phyloP scores from a whole-genome alignment of 2,888 invertebrate genomes.

The Pollenia griseotomentosa region DNA sequence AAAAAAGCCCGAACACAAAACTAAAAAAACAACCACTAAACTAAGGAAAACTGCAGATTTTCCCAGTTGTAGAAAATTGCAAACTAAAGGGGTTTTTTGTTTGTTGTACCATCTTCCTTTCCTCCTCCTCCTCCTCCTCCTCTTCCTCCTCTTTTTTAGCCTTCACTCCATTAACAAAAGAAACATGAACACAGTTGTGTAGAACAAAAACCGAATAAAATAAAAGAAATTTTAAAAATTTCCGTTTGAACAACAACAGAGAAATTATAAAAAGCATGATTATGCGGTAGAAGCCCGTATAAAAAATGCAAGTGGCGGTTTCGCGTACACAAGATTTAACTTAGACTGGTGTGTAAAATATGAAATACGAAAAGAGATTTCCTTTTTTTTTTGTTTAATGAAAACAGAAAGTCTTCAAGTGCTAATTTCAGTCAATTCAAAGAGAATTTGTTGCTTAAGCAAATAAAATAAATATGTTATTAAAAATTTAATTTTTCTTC shows the following conservation, averaged over 20 bases:
- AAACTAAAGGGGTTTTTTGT: conserved; percentile 50
- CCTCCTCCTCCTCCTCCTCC: neutral
- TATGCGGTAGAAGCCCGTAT: conserved; percentile 66
- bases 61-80: conserved; percentile 54
- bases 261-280: conserved; percentile 66
- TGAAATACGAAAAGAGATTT: conserved; percentile 5
- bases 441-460: neutral
- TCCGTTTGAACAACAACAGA: conserved; percentile 55
- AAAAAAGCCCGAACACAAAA: conserved; percentile 13
- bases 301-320: conserved; percentile 41
- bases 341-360: conserved; percentile 4
- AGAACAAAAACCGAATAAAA: conserved; percentile 17
- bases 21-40: conserved; percentile 54
- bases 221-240: conserved; percentile 43
- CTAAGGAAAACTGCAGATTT: conserved; percentile 68
- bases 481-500: no score
- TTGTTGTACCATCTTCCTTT: neutral
- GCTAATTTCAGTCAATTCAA: conserved; percentile 21
- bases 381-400: neutral
- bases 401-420: neutral
- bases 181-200: conserved; percentile 54
- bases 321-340: conserved; percentile 21
- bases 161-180: conserved; percentile 38
- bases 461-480: neutral
- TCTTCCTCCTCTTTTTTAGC: neutral